A percentile compares a stretch with the other conserved stretches of the same genome.
These are phyloP conservation scores for Sterrhoptilus dennistouni DNA, from an alignment of 2,113 vertebrate genomes.

Conservation along the genomic window DNA sequence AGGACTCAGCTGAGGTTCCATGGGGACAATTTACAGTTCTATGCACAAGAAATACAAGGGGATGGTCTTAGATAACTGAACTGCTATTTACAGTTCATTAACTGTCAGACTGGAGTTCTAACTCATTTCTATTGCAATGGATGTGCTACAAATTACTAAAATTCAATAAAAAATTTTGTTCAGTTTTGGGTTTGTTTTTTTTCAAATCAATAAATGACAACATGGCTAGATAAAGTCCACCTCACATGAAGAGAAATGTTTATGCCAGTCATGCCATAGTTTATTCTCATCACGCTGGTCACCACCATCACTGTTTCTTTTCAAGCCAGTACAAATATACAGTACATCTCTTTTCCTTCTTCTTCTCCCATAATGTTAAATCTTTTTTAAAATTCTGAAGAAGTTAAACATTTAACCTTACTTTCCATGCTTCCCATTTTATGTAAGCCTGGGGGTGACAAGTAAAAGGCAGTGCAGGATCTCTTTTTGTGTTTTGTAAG, in stretches of 20 bases:
- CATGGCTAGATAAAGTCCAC: background rate
- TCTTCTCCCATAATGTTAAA: background rate
- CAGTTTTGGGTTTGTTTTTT: accelerated
- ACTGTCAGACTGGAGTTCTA: background rate
- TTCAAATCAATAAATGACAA: background rate
- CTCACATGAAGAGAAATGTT: background rate
- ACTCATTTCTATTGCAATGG: background rate
- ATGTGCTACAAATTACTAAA: background rate
- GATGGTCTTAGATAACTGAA: background rate
- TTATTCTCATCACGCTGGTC: background rate
- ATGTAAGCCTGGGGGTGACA: background rate
- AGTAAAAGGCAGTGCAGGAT: background rate
- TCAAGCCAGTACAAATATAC: background rate
- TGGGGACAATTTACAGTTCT: background rate
- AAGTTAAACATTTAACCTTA: background rate
- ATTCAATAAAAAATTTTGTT: background rate
- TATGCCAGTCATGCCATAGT: background rate
- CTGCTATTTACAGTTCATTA: background rate
- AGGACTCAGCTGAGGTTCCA: background rate
- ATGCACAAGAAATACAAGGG: background rate
- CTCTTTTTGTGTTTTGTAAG: background rate
- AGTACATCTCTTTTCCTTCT: background rate
- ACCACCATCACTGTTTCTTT: background rate
- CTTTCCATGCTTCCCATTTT: background rate
- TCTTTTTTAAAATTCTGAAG: background rate